phyloP scores from a whole-genome alignment of 2,888 invertebrate genomes.

The Chloroclystis v-ata region DNA sequence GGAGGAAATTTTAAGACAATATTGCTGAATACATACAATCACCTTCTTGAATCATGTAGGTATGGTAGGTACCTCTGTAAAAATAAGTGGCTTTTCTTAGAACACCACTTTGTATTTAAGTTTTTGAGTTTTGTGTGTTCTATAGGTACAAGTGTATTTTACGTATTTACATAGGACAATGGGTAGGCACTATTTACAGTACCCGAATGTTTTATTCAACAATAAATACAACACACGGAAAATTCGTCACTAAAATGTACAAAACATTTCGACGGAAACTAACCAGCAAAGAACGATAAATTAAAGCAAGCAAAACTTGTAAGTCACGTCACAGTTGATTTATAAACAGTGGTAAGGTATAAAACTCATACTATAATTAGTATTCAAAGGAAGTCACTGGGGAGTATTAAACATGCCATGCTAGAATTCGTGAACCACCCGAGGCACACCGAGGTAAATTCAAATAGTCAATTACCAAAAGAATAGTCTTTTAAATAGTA shows the following conservation, averaged over 20 bases:
- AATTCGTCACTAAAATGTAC: constrained; percentile 8
- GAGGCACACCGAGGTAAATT: constrained; percentile 24
- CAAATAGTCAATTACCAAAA: neutral
- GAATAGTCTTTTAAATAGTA: too few relatives aligned
- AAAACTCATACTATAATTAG: constrained; percentile 49
- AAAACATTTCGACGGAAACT: constrained; percentile 20
- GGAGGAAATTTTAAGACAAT: too few relatives aligned
- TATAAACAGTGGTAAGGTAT: constrained; percentile 33
- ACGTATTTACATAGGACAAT: too few relatives aligned
- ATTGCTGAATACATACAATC: too few relatives aligned
- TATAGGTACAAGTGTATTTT: too few relatives aligned
- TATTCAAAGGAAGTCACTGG: constrained; percentile 44
- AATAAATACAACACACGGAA: neutral
- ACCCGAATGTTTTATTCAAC: too few relatives aligned
- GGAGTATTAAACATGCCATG: constrained; percentile 46
- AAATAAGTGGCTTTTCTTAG: too few relatives aligned
- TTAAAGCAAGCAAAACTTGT: constrained; percentile 27
- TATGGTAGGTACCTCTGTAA: too few relatives aligned
- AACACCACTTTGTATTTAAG: too few relatives aligned
- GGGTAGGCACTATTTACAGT: too few relatives aligned
- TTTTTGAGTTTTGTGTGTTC: too few relatives aligned
- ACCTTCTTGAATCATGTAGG: too few relatives aligned
- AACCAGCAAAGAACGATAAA: constrained; percentile 24
- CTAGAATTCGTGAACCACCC: constrained; percentile 38
- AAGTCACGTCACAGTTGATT: constrained; percentile 36